Evolutionary conservation across 2,888 invertebrate genomes (phyloP).

Genomic region (Heliconius aoede): DNA sequence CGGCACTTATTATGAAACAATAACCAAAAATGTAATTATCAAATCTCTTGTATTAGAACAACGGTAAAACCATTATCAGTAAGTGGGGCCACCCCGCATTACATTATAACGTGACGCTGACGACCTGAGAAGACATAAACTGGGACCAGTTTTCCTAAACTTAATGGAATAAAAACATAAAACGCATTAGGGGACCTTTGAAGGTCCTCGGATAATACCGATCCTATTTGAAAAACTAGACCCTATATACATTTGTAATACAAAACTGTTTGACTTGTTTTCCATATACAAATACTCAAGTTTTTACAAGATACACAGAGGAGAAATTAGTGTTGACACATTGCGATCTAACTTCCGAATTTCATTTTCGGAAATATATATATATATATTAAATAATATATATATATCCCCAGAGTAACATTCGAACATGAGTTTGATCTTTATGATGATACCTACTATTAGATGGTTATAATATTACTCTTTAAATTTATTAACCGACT

Average conservation of each 20-base stretch:
- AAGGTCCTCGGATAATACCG: conserved; percentile 44
- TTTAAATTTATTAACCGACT: too few relatives aligned
- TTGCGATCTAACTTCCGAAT: too few relatives aligned
- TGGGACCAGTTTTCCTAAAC: conserved; percentile 55
- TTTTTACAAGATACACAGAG: not conserved
- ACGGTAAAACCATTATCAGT: not conserved
- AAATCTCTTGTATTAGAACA: not conserved
- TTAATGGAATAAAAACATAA: conserved; percentile 79
- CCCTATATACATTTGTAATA: conserved; percentile 10
- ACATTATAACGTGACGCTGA: conserved; percentile 15
- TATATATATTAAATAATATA: too few relatives aligned
- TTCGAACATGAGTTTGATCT: too few relatives aligned
- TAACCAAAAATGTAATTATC: not conserved
- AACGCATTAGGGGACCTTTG: conserved; percentile 57
- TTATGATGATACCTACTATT: too few relatives aligned
- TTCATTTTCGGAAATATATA: too few relatives aligned
- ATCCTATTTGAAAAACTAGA: conserved; percentile 39
- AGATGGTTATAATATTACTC: too few relatives aligned
- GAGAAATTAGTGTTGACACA: not conserved
- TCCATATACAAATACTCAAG: not conserved
- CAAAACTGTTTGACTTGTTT: conserved; percentile 2
- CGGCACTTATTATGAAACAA: too few relatives aligned
- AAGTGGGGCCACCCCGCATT: conserved; percentile 37
- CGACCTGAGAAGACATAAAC: conserved; percentile 56
- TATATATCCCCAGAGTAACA: too few relatives aligned